Conservation (phyloP, 2,797 vertebrate species). For the Oryzias dopingdopingensis region DNA sequence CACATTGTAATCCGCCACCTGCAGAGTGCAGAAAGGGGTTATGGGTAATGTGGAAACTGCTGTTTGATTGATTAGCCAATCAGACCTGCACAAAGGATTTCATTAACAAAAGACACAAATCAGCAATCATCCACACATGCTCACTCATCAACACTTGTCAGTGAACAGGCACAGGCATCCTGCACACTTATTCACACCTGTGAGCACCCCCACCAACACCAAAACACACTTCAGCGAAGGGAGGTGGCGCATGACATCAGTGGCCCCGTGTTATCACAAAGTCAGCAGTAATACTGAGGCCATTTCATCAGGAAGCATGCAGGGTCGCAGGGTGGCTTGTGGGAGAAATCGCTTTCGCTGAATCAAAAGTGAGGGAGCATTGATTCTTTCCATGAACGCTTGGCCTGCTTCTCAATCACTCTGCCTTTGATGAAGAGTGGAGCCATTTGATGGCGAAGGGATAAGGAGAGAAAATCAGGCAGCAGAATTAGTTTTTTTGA, state of each 20-base stretch:
- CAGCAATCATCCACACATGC: conserved; percentile 72
- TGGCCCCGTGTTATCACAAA: conserved; percentile 59
- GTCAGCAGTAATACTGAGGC: conserved; percentile 62
- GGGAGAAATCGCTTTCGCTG: conserved; percentile 5
- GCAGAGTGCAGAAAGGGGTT: conserved; percentile 67
- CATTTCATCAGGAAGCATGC: conserved; percentile 58
- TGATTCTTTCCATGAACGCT: conserved; percentile 34
- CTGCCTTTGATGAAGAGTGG: conserved; percentile 51
- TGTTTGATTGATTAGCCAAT: conserved; percentile 82
- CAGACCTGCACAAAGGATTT: conserved; percentile 80
- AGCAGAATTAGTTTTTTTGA: conserved; percentile 50
- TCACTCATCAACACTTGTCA: conserved; percentile 65
- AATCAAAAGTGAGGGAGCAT: conserved; percentile 39
- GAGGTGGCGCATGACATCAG: conserved; percentile 33
- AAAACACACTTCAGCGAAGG: conserved; percentile 22
- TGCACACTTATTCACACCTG: conserved; percentile 48
- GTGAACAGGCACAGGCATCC: conserved; percentile 50
- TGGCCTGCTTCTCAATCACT: conserved; percentile 54
- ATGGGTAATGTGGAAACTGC: conserved; percentile 69
- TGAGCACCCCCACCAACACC: conserved; percentile 16
- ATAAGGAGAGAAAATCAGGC: conserved; percentile 22
- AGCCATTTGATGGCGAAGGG: conserved; percentile 24
- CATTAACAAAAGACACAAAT: conserved; percentile 82
- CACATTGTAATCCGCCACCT: conserved; percentile 70
- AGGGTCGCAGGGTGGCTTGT: conserved; percentile 52